Evolutionary conservation across 2,113 vertebrate genomes (phyloP).

Genomic region (Rhinolophus ferrumequinum): DNA sequence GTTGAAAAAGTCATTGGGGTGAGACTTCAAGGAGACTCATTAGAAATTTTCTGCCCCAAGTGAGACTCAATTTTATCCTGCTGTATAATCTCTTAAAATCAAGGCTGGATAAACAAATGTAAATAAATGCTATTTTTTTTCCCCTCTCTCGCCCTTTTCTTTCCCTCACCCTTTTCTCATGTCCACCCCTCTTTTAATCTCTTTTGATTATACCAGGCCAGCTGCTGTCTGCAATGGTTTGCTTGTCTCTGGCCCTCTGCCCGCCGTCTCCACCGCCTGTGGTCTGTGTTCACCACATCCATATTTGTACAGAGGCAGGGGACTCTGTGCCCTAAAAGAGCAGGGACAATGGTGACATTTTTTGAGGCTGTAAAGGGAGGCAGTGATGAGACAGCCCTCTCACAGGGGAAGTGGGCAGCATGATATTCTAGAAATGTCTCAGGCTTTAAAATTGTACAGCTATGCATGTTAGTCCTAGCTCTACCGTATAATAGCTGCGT

Average conservation of each 20-base stretch:
- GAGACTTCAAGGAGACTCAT: constrained; percentile 25
- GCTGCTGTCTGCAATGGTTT: not conserved
- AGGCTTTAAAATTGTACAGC: not conserved
- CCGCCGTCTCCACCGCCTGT: rapidly evolving
- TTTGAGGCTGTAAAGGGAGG: not conserved
- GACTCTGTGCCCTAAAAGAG: not conserved
- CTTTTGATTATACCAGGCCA: not conserved
- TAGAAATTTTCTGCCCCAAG: not conserved
- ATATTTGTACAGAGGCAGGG: not conserved
- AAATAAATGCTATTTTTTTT: not conserved
- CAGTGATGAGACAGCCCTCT: not conserved
- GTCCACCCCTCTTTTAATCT: not conserved
- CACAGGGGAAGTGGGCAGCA: not conserved
- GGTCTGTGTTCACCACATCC: not conserved
- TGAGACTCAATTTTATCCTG: not conserved
- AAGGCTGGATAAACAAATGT: not conserved
- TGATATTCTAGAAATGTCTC: not conserved
- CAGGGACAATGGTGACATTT: not conserved
- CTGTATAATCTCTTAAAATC: not conserved
- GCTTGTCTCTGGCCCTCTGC: not conserved
- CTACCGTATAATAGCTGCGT: not conserved
- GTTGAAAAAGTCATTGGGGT: constrained; percentile 41
- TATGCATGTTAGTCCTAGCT: not conserved
- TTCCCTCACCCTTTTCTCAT: not conserved
- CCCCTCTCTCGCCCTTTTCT: not conserved